Conservation (phyloP, 2,797 vertebrate genomes). For the Molossus alvarezi region DNA sequence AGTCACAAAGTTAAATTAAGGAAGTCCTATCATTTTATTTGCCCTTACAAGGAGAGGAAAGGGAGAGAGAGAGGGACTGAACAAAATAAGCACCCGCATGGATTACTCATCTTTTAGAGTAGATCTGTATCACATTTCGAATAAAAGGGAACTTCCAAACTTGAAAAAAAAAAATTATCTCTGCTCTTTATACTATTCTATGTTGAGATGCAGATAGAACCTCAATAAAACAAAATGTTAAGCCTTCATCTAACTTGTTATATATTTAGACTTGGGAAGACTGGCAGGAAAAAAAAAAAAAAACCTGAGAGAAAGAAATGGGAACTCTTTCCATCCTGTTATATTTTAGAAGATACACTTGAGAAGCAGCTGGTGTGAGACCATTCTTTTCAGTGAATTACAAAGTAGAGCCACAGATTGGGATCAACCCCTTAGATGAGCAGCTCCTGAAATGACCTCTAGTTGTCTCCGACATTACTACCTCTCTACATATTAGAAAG, state of each 20-base stretch:
- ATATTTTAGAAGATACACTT: not conserved
- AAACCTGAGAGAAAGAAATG: not conserved
- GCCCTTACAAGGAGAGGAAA: not conserved
- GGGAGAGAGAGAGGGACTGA: not conserved
- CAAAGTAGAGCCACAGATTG: not conserved
- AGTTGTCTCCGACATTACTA: not conserved
- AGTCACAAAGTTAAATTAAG: slow-evolving; percentile 7
- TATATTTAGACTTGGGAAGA: not conserved
- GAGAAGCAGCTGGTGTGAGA: not conserved
- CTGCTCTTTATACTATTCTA: not conserved
- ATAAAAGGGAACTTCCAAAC: not conserved
- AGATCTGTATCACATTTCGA: not conserved
- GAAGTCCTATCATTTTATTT: not conserved
- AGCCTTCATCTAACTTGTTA: not conserved
- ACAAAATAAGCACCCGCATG: not conserved
- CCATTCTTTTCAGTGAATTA: not conserved
- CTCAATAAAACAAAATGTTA: slow-evolving; percentile 12
- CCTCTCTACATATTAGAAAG: not conserved
- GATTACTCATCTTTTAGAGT: not conserved
- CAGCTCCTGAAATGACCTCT: not conserved
- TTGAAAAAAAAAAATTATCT: not conserved
- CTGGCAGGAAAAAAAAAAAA: not conserved
- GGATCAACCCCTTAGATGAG: not conserved
- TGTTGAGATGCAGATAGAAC: not conserved
- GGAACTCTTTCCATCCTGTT: not conserved